phyloP scores from a whole-genome alignment of 2,888 invertebrate genomes.

The Melieria picta region DNA sequence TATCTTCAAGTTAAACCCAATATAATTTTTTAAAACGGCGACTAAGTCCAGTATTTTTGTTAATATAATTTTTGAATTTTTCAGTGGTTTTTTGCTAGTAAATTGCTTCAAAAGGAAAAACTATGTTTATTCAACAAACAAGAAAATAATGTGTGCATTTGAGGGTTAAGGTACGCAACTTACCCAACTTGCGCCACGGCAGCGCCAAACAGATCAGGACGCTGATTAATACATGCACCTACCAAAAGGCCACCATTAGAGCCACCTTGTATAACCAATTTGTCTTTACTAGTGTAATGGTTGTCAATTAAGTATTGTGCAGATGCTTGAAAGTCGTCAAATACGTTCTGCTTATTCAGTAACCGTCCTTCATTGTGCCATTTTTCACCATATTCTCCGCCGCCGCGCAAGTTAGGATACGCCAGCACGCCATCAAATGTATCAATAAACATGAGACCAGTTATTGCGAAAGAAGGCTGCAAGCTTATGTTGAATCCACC shows the following conservation, averaged over 20 bases:
- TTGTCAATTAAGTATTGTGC: slow-evolving; percentile 86
- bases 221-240: slow-evolving; percentile 93
- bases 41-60: too few relatives aligned
- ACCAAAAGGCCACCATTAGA: slow-evolving; percentile 98
- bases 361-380: slow-evolving; percentile 96
- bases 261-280: slow-evolving; percentile 90
- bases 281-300: slow-evolving; percentile 79
- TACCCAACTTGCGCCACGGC: slow-evolving; percentile 95
- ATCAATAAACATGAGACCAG: slow-evolving; percentile 87
- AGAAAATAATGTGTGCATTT: neutral
- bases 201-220: slow-evolving; percentile 93
- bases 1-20: too few relatives aligned
- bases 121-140: neutral
- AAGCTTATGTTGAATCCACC: slow-evolving; percentile 96
- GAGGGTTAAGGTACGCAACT: slow-evolving; percentile 41
- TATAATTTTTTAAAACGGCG: too few relatives aligned
- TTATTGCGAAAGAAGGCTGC: slow-evolving; percentile 89
- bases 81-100: slow-evolving; percentile 39
- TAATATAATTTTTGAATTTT: too few relatives aligned
- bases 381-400: slow-evolving; percentile 96
- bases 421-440: slow-evolving; percentile 90
- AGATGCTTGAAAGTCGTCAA: slow-evolving; percentile 95
- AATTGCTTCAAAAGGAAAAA: neutral
- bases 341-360: slow-evolving; percentile 95
- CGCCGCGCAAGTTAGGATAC: slow-evolving; percentile 94